These are phyloP conservation scores for Diorhabda elongata DNA, from an alignment of 1,140 invertebrate genomes.

Conservation along the genomic window DNA sequence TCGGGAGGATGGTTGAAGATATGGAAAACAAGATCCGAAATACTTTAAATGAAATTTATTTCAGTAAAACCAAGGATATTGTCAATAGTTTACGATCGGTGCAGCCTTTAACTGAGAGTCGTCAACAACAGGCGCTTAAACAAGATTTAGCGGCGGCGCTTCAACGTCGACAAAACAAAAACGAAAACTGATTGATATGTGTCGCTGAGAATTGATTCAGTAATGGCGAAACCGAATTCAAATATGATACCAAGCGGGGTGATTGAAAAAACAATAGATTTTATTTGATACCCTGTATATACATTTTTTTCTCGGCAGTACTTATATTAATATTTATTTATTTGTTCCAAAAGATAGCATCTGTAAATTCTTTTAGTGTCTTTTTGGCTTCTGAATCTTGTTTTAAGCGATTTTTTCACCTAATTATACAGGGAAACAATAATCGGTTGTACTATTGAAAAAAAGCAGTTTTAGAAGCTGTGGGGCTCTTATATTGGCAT, in stretches of 20 bases:
- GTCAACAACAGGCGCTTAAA: conserved; percentile 75
- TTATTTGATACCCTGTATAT: neutral
- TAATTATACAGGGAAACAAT: no score
- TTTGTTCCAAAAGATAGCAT: neutral
- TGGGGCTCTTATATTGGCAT: no score
- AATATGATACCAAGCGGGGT: neutral
- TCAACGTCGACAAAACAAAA: conserved; percentile 67
- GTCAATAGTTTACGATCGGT: conserved; percentile 94
- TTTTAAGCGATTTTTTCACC: no score
- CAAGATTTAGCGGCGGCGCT: conserved; percentile 82
- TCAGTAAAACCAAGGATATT: conserved; percentile 98
- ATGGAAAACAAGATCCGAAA: conserved; percentile 99
- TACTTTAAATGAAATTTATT: conserved; percentile 98
- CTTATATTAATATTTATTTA: neutral
- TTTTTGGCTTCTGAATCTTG: neutral
- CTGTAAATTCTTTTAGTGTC: neutral
- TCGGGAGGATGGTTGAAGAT: conserved; percentile 93
- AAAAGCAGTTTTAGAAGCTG: no score
- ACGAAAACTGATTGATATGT: conserved; percentile 51
- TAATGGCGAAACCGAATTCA: neutral
- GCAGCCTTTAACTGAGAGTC: conserved; percentile 77
- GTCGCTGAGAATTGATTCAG: neutral
- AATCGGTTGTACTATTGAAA: no score
- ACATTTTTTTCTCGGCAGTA: neutral
- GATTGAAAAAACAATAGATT: neutral